Evolutionary conservation across 2,797 vertebrate genomes (phyloP).

Genomic region (Muraenolepis orangiensis): DNA sequence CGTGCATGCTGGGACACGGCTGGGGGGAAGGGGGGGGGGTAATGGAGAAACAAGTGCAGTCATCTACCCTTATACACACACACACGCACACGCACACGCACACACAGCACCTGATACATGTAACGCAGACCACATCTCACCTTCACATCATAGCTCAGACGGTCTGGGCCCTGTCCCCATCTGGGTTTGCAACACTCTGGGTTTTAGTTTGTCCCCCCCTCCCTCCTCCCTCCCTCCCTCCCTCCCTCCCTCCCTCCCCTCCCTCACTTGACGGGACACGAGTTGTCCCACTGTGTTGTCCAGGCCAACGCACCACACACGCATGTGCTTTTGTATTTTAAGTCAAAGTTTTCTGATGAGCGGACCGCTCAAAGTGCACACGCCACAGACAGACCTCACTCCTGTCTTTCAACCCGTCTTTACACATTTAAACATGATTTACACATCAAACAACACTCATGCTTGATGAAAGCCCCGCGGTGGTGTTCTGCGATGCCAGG

Average conservation of each 20-base stretch:
- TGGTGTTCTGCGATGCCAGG: not conserved
- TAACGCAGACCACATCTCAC: slow-evolving; percentile 76
- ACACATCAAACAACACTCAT: not conserved
- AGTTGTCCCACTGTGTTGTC: not conserved
- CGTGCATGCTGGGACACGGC: slow-evolving; percentile 32
- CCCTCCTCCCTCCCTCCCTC: not conserved
- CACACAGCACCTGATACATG: slow-evolving; percentile 75
- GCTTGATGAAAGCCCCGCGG: not conserved
- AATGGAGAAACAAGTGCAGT: slow-evolving; percentile 76
- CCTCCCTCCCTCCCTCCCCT: not conserved
- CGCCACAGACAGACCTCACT: not conserved
- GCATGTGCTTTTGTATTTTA: not conserved
- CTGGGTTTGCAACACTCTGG: slow-evolving; percentile 54
- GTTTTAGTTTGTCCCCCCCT: not conserved
- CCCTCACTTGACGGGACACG: not conserved
- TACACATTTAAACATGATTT: too few species aligned
- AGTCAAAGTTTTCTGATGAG: not conserved
- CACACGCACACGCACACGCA: not conserved
- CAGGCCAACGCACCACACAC: not conserved
- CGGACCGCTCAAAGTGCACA: not conserved
- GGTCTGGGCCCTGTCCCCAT: slow-evolving; percentile 58
- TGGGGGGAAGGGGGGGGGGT: slow-evolving; percentile 38
- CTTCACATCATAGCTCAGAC: slow-evolving; percentile 63
- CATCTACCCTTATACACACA: slow-evolving; percentile 31
- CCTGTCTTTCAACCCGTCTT: not conserved